A percentile compares a stretch with the other conserved stretches of the same genome.
Conservation (phyloP, 2,113 vertebrate species). For the Dinomys branickii region DNA sequence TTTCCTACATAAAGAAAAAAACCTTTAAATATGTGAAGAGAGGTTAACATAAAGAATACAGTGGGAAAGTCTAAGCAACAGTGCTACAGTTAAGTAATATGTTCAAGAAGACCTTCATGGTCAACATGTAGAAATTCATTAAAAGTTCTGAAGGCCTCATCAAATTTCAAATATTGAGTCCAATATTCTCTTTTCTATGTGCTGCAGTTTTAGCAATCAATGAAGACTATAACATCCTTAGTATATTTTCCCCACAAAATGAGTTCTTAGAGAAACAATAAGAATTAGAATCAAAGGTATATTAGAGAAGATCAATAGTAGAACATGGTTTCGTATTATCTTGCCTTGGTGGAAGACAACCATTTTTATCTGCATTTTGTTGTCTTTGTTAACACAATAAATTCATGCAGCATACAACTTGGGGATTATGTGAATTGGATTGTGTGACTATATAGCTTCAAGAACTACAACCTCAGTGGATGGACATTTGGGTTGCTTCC, state of each 20-base stretch:
- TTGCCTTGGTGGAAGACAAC: not conserved
- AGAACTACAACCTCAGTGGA: too few species aligned
- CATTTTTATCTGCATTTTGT: not conserved
- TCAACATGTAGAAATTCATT: not conserved
- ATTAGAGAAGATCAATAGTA: constrained; percentile 6
- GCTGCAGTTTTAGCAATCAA: not conserved
- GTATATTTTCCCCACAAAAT: not conserved
- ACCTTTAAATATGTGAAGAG: not conserved
- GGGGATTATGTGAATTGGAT: not conserved
- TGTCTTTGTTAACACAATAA: not conserved
- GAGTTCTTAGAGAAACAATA: not conserved
- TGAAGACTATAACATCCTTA: not conserved
- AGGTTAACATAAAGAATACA: not conserved
- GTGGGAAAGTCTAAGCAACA: not conserved
- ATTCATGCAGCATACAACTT: not conserved
- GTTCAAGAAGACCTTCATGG: constrained; percentile 10
- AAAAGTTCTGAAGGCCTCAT: not conserved
- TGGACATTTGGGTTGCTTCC: too few species aligned
- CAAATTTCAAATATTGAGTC: not conserved
- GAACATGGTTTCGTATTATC: not conserved
- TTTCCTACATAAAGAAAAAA: not conserved
- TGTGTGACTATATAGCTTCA: not conserved
- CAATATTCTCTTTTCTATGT: not conserved
- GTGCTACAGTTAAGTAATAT: not conserved
- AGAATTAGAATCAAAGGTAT: not conserved